Evolutionary conservation across 2,888 invertebrate genomes (phyloP), one percentile per base, ranked within the genome.

Genomic region (Resseliella maxima): DNA sequence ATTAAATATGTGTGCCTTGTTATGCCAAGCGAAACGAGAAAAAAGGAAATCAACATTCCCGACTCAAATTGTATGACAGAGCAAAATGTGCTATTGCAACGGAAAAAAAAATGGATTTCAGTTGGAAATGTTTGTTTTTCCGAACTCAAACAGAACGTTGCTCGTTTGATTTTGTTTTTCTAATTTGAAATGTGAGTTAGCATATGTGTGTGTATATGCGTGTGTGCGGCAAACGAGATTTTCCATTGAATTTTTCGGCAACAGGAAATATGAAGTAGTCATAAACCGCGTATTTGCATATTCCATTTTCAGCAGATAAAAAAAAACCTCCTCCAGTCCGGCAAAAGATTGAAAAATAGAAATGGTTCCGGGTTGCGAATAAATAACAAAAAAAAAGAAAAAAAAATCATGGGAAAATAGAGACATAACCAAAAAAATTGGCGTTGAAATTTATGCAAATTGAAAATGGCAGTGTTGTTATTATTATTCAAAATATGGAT

Each of bases 401-500:
- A 45, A 45, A 45, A 10, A n/a, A n/a, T n/a, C n/a, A n/a, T 5
- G 12, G 5, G 41, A 41, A 41, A 41, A 41, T 12, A 41, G 24
- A 59, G 2, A 59, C 24, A 59, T 3, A 6, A 50, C 10, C 50
- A 59, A 72, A 31, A 35, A 72, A 27, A 5, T 72, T 24, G 59
- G 12, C 3, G n/a, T 3, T 31, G n/a, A 35, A 35, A 72, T 72
- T 72, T 72, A 72, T 72, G 72, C 72, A 72, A 72, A 72, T 72
- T 31, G 72, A 72, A 72, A 72, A 72, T 72, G 72, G 31, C 35
- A 72, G 31, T 72, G 31, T 72, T 72, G 72, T 72, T 72, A 72
- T 72, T 59, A 6, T 59, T 72, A 72, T 72, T 72, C 31, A 0
- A 15, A 72, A 72, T 72, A 72, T 72, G 72, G 72, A 31, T 72